Evolutionary conservation across 2,888 invertebrate genomes (phyloP).

Genomic region (Cephus rjabovi): DNA sequence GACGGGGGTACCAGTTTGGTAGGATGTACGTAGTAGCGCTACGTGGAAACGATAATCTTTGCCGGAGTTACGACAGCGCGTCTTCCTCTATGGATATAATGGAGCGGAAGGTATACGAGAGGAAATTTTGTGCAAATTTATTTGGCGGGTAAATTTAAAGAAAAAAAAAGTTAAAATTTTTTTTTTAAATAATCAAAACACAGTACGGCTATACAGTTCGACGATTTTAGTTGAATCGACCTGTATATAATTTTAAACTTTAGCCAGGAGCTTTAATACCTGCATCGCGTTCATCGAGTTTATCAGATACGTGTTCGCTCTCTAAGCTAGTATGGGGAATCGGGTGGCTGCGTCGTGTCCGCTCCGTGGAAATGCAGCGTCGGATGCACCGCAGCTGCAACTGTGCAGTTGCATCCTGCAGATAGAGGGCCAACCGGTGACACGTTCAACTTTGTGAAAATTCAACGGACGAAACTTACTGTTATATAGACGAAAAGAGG

Average conservation of each 20-base stretch:
- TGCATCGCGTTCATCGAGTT: neutral
- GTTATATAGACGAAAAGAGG: too few relatives aligned
- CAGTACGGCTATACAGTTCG: neutral
- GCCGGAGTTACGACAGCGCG: neutral
- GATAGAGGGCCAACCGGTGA: neutral
- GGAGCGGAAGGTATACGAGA: neutral
- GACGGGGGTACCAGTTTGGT: neutral
- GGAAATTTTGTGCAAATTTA: neutral
- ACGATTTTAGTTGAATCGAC: neutral
- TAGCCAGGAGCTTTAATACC: neutral
- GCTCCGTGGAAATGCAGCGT: neutral
- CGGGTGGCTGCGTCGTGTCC: neutral
- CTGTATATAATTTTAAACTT: neutral
- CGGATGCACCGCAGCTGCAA: neutral
- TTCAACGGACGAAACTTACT: too few relatives aligned
- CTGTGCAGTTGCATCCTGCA: neutral
- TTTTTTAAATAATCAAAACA: neutral
- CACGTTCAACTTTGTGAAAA: neutral
- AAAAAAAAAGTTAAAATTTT: neutral
- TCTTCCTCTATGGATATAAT: neutral
- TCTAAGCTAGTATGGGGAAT: neutral
- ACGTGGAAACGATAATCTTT: neutral
- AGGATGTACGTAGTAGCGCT: neutral
- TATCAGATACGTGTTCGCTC: conserved; percentile 3
- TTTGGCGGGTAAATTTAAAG: neutral